A percentile compares a stretch with the other conserved stretches of the same genome.
phyloP scores from a whole-genome alignment of 2,888 invertebrate species.

The Eutolmus rufibarbis region DNA sequence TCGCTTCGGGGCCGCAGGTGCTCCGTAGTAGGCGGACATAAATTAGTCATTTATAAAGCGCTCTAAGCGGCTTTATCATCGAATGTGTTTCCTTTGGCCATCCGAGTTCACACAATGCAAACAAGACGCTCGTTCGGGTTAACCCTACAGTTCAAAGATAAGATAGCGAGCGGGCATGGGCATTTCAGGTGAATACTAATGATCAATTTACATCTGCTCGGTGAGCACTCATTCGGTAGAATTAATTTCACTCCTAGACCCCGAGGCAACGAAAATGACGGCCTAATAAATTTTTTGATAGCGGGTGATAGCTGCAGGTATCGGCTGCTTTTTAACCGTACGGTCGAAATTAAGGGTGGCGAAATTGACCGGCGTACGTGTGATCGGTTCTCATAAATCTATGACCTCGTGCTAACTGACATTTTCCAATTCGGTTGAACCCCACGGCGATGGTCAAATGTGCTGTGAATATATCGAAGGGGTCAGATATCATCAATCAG shows the following conservation, averaged over 20 bases:
- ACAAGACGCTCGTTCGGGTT: not conserved
- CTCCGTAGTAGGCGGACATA: conserved; percentile 13
- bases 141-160: conserved; percentile 10
- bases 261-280: conserved; percentile 2
- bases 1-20: not conserved
- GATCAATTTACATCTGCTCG: conserved; percentile 27
- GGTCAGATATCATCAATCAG: conserved; percentile 5
- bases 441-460: not conserved
- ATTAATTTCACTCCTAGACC: conserved; percentile 24
- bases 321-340: not conserved
- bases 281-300: conserved; percentile 31
- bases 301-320: not conserved
- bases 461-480: not conserved
- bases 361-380: not conserved
- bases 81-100: not conserved
- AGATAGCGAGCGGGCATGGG: not conserved
- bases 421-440: not conserved
- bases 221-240: not conserved
- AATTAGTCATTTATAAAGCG: conserved; percentile 4
- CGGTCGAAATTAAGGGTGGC: not conserved
- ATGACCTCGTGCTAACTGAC: not conserved
- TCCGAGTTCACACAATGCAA: not conserved
- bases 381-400: not conserved
- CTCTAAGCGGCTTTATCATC: not conserved
- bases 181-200: conserved; percentile 37